phyloP scores from a whole-genome alignment of 1,140 invertebrate genomes.

The Antheraea mylitta region DNA sequence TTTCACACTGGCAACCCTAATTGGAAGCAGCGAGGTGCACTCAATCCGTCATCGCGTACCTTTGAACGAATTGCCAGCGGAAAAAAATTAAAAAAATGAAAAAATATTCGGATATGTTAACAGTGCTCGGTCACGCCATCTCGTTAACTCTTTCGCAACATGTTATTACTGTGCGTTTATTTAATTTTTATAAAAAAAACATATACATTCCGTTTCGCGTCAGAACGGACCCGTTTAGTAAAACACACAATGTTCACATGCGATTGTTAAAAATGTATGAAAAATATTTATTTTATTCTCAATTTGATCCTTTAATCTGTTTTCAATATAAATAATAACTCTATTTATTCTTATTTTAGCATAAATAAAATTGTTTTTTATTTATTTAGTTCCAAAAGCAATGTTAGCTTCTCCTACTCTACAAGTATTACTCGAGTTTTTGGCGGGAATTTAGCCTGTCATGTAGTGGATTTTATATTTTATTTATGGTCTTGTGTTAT shows the following conservation, averaged over 20 bases:
- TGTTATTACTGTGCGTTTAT: conserved; percentile 64
- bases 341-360: neutral
- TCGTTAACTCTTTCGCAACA: conserved; percentile 41
- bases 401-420: too few species aligned
- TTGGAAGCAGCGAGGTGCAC: conserved; percentile 14
- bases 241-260: conserved; percentile 57
- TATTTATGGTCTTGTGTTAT: too few species aligned
- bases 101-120: conserved; percentile 39
- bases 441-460: too few species aligned
- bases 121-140: conserved; percentile 55
- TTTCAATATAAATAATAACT: neutral
- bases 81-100: conserved; percentile 24
- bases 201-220: conserved; percentile 41
- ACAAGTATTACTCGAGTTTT: too few species aligned
- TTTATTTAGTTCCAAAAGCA: too few species aligned
- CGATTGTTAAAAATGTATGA: conserved; percentile 18
- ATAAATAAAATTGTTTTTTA: too few species aligned
- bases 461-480: too few species aligned
- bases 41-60: conserved; percentile 28
- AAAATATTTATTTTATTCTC: neutral
- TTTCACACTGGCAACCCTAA: conserved; percentile 7
- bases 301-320: neutral
- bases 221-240: conserved; percentile 48
- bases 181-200: conserved; percentile 52
- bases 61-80: conserved; percentile 16